phyloP scores from a whole-genome alignment of 1,140 invertebrate species.

The Cyrtorhinus lividipennis region DNA sequence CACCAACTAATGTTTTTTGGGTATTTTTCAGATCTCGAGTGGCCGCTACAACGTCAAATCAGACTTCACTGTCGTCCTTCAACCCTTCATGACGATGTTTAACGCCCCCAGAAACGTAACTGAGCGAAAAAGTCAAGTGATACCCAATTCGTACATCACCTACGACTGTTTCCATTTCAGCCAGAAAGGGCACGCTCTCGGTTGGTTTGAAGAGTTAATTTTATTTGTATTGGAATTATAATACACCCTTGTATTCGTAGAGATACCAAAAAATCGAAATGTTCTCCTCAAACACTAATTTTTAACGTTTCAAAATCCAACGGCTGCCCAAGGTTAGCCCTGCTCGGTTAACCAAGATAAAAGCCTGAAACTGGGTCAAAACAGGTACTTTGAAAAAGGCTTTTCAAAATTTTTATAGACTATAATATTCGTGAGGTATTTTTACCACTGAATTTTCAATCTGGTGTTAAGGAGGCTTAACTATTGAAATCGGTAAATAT shows the following conservation, averaged over 20 bases:
- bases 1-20: too few relatives aligned
- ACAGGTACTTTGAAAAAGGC: too few relatives aligned
- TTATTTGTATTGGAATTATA: too few relatives aligned
- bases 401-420: too few relatives aligned
- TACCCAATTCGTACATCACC: constrained; percentile 52
- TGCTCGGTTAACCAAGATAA: too few relatives aligned
- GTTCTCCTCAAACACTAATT: neutral
- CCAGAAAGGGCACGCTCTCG: constrained; percentile 51
- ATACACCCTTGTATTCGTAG: too few relatives aligned
- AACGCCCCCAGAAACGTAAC: constrained; percentile 33
- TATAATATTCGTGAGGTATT: too few relatives aligned
- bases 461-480: too few relatives aligned
- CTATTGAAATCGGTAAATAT: too few relatives aligned
- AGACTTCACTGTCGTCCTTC: constrained; percentile 54
- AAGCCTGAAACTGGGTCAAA: too few relatives aligned
- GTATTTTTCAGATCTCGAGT: constrained; percentile 35
- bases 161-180: constrained; percentile 66
- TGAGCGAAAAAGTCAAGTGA: constrained; percentile 24
- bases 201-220: constrained; percentile 28
- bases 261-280: neutral
- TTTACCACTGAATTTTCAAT: too few relatives aligned
- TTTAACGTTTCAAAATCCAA: neutral
- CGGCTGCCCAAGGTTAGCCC: neutral
- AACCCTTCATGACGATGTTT: constrained; percentile 44
- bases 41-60: constrained; percentile 39